Percentiles rank a stretch among this genome's conserved stretches.
These are phyloP conservation scores for Ormyrus nitidulus DNA, from an alignment of 2,888 invertebrate species.

Conservation along the genomic window DNA sequence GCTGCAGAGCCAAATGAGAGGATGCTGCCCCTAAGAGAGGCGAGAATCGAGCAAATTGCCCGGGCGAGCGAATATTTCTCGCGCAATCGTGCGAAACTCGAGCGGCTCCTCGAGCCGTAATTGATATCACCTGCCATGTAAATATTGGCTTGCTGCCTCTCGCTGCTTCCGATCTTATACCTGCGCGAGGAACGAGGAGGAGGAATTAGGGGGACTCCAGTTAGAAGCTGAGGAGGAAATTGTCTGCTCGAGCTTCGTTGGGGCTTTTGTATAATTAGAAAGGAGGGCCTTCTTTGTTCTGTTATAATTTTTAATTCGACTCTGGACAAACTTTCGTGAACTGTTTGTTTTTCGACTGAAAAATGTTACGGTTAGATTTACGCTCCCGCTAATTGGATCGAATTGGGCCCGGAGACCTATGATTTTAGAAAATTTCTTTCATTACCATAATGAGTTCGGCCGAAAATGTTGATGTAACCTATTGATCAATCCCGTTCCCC, in stretches of 20 bases:
- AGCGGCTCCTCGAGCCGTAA: conserved; percentile 67
- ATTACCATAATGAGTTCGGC: conserved; percentile 42
- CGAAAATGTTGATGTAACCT: too few species aligned
- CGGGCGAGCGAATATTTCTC: conserved; percentile 47
- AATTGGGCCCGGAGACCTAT: conserved; percentile 37
- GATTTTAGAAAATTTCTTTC: conserved; percentile 37
- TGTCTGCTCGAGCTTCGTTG: neutral
- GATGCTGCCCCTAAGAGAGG: conserved; percentile 53
- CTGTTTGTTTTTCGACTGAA: conserved; percentile 55
- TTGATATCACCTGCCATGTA: conserved; percentile 75
- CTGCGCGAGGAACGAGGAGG: neutral
- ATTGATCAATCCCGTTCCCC: too few species aligned
- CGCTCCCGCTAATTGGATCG: conserved; percentile 42
- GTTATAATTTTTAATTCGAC: conserved; percentile 40
- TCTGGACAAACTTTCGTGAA: conserved; percentile 8
- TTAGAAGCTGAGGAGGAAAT: conserved; percentile 22
- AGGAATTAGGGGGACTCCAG: neutral
- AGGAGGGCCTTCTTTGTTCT: neutral
- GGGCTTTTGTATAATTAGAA: conserved; percentile 32
- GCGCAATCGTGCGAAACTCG: conserved; percentile 51
- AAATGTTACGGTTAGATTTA: conserved; percentile 28
- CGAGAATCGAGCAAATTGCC: conserved; percentile 68
- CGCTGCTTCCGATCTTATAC: too few species aligned
- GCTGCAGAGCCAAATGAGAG: conserved; percentile 5
- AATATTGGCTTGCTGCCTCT: conserved; percentile 64